Base-by-base conservation (phyloP, 1,140 invertebrate species). In the Acromyrmex heyeri region DNA sequence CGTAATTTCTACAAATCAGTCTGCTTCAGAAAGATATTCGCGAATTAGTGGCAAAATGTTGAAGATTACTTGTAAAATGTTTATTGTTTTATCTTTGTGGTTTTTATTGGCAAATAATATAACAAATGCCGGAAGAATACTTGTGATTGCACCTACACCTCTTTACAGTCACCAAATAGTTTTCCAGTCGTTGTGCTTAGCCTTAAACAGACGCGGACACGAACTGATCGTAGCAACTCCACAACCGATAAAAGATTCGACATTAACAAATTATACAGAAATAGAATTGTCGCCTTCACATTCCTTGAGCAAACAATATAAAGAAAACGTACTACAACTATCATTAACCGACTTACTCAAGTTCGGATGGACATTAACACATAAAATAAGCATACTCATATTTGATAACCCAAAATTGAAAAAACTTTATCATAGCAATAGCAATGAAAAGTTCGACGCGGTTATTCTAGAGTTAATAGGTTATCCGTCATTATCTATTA, bases 131-230 rank as follows among this genome's bases (percentile, higher is more conserved):
- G n/a, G 53, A 34, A 93, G 91, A 79, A 96, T 97, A 82, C 90
- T 97, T 16, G 95, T 93, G 2, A 88, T 96, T 0, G 92, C 95
- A 50, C 94, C 95, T 5, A 92, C 92, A 10, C 93, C 96, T 0
- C 95, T 95, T 0, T 93, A 95, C 64, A 97, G 96, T 86, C 96
- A 97, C 91, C 96, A 96, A 92, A 91, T 96, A 3, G 94, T 96
- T 0, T 96, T 95, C 70, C 93, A 86, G 76, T 92, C 91, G 48
- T 86, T 95, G 85, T 94, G 91, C 78, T 92, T 88, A 7, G 92
- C 92, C 27, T 72, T 96, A 59, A 90, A 91, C 0, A 85, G 86
- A 38, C 92, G 94, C 27, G 96, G 95, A 0, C 96, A 96, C 65
- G 87, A 96, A 34, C 61, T 96, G 0, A 93, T 94, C 0, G 77